phyloP scores from a whole-genome alignment of 1,140 invertebrate genomes.

The Himalopsyche phryganea region DNA sequence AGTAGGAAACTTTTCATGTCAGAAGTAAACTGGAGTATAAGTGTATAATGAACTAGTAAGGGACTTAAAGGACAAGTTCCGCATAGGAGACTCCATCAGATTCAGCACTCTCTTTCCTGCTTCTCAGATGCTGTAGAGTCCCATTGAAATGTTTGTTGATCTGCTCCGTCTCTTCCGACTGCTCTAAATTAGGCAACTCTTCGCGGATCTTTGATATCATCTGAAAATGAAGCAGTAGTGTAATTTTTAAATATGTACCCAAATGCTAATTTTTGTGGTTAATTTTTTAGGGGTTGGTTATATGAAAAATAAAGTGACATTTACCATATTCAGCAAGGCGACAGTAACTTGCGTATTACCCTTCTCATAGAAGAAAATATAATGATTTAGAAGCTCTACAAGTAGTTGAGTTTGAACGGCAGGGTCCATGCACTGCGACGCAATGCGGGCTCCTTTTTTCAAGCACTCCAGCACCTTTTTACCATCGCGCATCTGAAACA shows the following conservation, averaged over 20 bases:
- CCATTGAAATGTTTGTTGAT: slow-evolving; percentile 93
- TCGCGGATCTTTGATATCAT: slow-evolving; percentile 90
- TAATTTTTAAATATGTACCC: too few species aligned
- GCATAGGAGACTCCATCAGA: slow-evolving; percentile 63
- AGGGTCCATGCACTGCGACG: slow-evolving; percentile 96
- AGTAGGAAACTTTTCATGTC: too few species aligned
- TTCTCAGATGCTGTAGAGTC: slow-evolving; percentile 74
- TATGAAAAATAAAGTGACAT: too few species aligned
- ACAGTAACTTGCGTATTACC: slow-evolving; percentile 78
- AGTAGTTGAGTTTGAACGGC: slow-evolving; percentile 94
- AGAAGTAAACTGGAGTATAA: too few species aligned
- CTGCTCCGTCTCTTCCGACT: slow-evolving; percentile 92
- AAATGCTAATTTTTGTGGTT: too few species aligned
- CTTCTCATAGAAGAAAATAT: slow-evolving; percentile 92
- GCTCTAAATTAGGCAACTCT: slow-evolving; percentile 87
- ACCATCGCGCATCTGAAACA: slow-evolving; percentile 78
- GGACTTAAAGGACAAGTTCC: slow-evolving; percentile 47
- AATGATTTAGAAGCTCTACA: slow-evolving; percentile 91
- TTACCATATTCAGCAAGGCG: slow-evolving; percentile 55
- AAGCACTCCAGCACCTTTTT: slow-evolving; percentile 91
- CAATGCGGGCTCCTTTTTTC: slow-evolving; percentile 92
- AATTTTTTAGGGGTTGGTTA: too few species aligned
- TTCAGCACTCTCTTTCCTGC: slow-evolving; percentile 62
- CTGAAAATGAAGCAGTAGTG: too few species aligned
- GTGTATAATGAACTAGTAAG: too few species aligned